These are phyloP conservation scores for Amia ocellicauda DNA, from an alignment of 2,113 vertebrate genomes.

Conservation along the genomic window DNA sequence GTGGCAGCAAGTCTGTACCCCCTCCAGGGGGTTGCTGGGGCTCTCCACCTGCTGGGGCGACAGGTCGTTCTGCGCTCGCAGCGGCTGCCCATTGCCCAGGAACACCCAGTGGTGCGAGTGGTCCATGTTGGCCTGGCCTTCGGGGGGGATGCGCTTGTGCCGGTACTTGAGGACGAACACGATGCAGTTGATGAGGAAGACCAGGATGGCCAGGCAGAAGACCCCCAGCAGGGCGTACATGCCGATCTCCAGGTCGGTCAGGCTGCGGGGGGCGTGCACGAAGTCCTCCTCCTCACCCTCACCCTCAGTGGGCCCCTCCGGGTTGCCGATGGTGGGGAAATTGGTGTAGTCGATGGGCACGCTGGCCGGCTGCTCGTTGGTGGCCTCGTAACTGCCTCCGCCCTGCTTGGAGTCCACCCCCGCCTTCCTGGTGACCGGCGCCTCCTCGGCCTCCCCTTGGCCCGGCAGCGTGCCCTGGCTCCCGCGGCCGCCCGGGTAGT, in stretches of 20 bases:
- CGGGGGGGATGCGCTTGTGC: constrained; percentile 90
- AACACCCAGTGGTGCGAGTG: constrained; percentile 99
- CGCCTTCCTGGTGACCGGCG: constrained; percentile 67
- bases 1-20: constrained; percentile 86
- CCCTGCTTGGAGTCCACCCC: constrained; percentile 58
- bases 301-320: constrained; percentile 62
- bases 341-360: constrained; percentile 76
- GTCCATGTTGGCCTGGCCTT: constrained; percentile 97
- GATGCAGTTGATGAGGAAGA: constrained; percentile 98
- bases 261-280: constrained; percentile 79
- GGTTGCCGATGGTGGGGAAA: constrained; percentile 79
- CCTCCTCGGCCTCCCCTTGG: constrained; percentile 31
- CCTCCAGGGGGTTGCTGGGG: constrained; percentile 78
- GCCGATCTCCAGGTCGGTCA: constrained; percentile 95
- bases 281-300: constrained; percentile 63
- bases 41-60: constrained; percentile 83
- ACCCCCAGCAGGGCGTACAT: constrained; percentile 95
- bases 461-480: constrained; percentile 41
- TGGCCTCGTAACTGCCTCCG: constrained; percentile 55
- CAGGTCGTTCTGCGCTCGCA: constrained; percentile 83
- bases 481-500: constrained; percentile 43
- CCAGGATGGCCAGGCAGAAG: constrained; percentile 95
- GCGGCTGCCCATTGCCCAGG: constrained; percentile 89
- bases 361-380: constrained; percentile 68
- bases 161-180: constrained; percentile 96